phyloP scores from a whole-genome alignment of 2,797 vertebrate genomes.

The Acanthornis magna region DNA sequence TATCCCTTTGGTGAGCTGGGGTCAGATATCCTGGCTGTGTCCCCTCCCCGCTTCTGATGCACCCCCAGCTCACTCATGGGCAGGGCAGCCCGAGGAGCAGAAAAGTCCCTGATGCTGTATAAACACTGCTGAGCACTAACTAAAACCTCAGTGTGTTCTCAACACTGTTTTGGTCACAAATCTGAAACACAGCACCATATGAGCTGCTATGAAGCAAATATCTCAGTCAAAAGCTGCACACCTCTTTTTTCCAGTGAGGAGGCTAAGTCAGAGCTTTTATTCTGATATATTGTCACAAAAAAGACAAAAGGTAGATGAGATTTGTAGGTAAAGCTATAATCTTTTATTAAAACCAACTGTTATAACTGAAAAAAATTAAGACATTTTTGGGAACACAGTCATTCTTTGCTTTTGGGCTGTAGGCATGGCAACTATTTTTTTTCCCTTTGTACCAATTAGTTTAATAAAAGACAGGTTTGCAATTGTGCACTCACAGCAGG shows the following conservation, averaged over 20 bases:
- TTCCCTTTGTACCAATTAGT: background rate
- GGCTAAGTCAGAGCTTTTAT: background rate
- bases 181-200: fast-evolving
- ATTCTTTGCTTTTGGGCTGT: background rate
- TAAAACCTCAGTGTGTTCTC: background rate
- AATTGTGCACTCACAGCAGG: background rate
- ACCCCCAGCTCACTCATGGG: no score
- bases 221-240: background rate
- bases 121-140: background rate
- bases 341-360: background rate
- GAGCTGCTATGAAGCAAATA: background rate
- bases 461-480: background rate
- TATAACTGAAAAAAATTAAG: background rate
- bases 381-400: background rate
- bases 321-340: background rate
- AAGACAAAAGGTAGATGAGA: background rate
- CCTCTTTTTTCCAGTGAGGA: background rate
- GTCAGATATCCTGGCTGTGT: background rate
- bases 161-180: background rate
- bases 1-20: background rate
- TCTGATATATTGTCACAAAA: background rate
- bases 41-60: background rate
- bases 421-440: background rate
- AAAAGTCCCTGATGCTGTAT: background rate
- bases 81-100: background rate